Conservation (phyloP, 2,888 invertebrate genomes). For the Ischnura elegans region DNA sequence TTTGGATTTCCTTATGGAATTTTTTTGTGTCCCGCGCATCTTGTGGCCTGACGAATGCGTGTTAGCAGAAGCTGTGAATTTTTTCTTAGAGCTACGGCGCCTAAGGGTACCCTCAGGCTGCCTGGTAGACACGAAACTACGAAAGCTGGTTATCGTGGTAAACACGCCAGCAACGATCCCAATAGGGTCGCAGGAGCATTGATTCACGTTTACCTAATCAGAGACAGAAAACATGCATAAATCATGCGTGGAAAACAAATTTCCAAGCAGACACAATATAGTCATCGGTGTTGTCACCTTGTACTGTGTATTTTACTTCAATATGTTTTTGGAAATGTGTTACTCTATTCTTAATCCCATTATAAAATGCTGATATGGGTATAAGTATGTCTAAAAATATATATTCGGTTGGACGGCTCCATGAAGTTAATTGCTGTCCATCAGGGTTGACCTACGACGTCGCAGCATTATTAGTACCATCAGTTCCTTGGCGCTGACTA, state of each 20-base stretch:
- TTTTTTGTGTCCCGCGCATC: too few species aligned
- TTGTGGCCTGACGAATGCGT: not conserved
- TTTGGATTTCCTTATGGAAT: too few species aligned
- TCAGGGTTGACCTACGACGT: not conserved
- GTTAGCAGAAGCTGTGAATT: not conserved
- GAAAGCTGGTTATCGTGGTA: not conserved
- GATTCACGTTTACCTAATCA: not conserved
- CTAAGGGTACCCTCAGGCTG: conserved; percentile 53
- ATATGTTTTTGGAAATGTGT: not conserved
- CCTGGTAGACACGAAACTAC: conserved; percentile 54
- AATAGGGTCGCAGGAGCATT: not conserved
- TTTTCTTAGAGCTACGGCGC: conserved; percentile 57
- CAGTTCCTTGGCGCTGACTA: not conserved
- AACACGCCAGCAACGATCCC: not conserved
- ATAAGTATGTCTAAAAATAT: not conserved
- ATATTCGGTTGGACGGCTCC: not conserved
- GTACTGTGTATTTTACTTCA: not conserved
- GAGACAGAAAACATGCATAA: not conserved
- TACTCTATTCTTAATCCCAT: not conserved
- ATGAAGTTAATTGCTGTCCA: not conserved
- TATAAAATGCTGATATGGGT: not conserved
- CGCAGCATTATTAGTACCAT: not conserved
- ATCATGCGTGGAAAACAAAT: too few species aligned
- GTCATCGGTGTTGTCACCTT: not conserved
- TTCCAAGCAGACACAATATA: not conserved